Base-by-base conservation (phyloP, 2,113 vertebrate genomes). In the Xerus inauris region DNA sequence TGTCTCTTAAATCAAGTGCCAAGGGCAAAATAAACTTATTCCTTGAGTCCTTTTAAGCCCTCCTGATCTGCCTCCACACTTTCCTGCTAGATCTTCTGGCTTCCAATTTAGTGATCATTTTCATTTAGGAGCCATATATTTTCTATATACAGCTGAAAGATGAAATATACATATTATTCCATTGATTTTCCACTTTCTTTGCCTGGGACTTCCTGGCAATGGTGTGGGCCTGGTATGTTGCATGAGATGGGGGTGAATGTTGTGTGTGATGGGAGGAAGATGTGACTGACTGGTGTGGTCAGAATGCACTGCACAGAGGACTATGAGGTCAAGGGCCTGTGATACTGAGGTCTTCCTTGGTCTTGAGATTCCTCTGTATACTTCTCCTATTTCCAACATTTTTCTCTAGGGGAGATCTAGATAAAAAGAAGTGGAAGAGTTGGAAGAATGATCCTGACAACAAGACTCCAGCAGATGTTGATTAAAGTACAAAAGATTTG, bases 131-230 rank as follows among this genome's bases (percentile, higher is more conserved):
- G 45, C 2, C 30, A 67, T 14, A 49, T 40, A 67, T 84, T 84
- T 89, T n/a, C 54, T 59, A 77, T n/a, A 54, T 51, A 51, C 40
- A 72, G 79, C 91, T 76, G 35, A 76, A 92, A 96, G 24, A 91
- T 54, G 16, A 95, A 92, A 87, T 75, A 42, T 19, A 28, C 8
- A 49, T 54, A 47, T 17, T 77, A 40, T 92, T 71, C 9, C 79
- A 6, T 73, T 83, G 75, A 76, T 94, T 96, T 54, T 92, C 26
- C 47, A 73, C 80, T 89, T 89, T 19, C 6, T 93, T n/a, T 89
- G 24, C 26, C 40, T 86, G 86, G 69, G 42, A 93, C 11, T 45
- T 88, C 54, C 51, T 64, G 47, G 40, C 19, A 67, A 62, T 76
- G 62, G 38, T 40, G 51, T 91, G 30, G 49, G n/a, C 54, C 17